Conservation (phyloP, 2,797 vertebrate genomes). For the Trachops cirrhosus region DNA sequence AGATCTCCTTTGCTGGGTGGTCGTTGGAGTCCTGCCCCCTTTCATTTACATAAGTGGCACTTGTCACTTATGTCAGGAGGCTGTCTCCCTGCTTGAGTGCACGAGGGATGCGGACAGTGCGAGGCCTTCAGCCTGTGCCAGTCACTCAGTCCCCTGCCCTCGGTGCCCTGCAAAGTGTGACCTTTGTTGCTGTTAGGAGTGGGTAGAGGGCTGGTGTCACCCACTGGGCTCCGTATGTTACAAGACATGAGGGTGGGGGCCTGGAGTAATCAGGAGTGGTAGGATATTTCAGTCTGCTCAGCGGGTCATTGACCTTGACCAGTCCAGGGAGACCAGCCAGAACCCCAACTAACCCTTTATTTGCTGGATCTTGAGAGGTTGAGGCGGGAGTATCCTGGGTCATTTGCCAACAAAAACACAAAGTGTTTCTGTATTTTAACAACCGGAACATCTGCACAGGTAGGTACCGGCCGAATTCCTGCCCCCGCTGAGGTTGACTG, state of each 20-base stretch:
- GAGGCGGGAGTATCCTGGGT: not conserved
- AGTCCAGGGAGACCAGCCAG: not conserved
- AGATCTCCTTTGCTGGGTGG: not conserved
- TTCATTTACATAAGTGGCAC: not conserved
- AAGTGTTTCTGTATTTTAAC: not conserved
- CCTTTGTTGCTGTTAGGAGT: not conserved
- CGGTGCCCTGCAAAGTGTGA: not conserved
- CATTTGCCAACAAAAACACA: not conserved
- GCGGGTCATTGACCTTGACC: not conserved
- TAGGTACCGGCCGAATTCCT: not conserved
- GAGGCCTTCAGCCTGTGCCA: not conserved
- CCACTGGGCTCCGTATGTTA: not conserved
- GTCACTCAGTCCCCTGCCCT: not conserved
- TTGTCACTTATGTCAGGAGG: not conserved
- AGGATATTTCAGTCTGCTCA: not conserved
- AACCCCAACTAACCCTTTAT: not conserved
- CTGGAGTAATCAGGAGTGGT: not conserved
- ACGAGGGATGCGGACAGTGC: not conserved
- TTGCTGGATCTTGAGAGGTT: not conserved
- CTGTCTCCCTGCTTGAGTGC: not conserved
- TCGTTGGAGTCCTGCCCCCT: not conserved
- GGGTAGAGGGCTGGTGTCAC: not conserved
- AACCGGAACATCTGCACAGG: not conserved
- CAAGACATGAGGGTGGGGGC: not conserved
- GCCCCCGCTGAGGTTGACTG: not conserved